Evolutionary conservation across 2,888 invertebrate genomes (phyloP).

Genomic region (Drosophila formosana): DNA sequence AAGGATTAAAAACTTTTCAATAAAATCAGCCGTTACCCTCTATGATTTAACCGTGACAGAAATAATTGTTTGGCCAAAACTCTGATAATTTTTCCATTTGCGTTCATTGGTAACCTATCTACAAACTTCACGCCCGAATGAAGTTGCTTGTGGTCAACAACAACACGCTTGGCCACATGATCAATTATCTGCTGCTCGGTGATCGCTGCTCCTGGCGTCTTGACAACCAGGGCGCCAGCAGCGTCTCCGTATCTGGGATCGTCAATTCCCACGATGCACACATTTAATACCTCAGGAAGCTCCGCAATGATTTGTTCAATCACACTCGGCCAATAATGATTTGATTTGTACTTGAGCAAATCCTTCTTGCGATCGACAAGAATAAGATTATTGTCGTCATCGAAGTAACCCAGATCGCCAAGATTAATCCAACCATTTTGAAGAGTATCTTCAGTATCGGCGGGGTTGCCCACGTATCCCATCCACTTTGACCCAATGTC

Average conservation of each 20-base stretch:
- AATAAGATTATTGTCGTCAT: slow-evolving; percentile 74
- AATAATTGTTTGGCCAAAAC: slow-evolving; percentile 42
- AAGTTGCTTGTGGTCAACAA: slow-evolving; percentile 70
- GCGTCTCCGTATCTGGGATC: slow-evolving; percentile 66
- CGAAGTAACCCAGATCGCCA: slow-evolving; percentile 83
- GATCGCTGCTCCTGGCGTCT: slow-evolving; percentile 43
- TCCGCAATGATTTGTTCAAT: slow-evolving; percentile 73
- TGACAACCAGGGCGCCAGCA: slow-evolving; percentile 76
- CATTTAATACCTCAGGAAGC: slow-evolving; percentile 70
- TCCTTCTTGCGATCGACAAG: slow-evolving; percentile 82
- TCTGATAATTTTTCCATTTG: slow-evolving; percentile 70
- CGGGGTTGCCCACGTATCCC: slow-evolving; percentile 76
- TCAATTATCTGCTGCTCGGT: slow-evolving; percentile 55
- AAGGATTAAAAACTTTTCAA: not conserved
- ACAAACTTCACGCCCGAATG: slow-evolving; percentile 76
- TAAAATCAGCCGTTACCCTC: not conserved
- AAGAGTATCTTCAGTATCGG: slow-evolving; percentile 50
- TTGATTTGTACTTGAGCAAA: slow-evolving; percentile 72
- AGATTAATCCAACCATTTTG: slow-evolving; percentile 80
- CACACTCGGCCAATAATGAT: slow-evolving; percentile 73
- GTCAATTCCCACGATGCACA: slow-evolving; percentile 75
- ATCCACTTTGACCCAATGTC: slow-evolving; percentile 57
- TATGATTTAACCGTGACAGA: slow-evolving; percentile 23
- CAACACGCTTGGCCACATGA: slow-evolving; percentile 53
- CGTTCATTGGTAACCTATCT: slow-evolving; percentile 67